These are phyloP conservation scores for Petrocephalus microphthalmus DNA, from an alignment of 2,113 vertebrate genomes.

Conservation along the genomic window DNA sequence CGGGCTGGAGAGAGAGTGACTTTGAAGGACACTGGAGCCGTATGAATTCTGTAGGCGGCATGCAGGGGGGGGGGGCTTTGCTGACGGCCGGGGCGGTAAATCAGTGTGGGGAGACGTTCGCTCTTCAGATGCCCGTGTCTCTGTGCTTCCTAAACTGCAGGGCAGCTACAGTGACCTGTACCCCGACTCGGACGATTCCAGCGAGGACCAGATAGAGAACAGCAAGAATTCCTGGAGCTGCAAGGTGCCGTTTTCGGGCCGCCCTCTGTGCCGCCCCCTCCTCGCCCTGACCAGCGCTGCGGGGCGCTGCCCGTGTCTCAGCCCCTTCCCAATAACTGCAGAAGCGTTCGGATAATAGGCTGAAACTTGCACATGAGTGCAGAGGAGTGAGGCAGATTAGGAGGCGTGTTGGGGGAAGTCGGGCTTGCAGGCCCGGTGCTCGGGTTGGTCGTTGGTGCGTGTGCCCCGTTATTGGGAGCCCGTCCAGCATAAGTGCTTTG, in stretches of 20 bases:
- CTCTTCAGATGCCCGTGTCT: neutral
- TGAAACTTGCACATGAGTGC: neutral
- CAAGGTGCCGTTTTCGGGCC: constrained; percentile 67
- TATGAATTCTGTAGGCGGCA: neutral
- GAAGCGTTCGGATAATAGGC: neutral
- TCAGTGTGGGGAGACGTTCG: neutral
- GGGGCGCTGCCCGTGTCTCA: neutral
- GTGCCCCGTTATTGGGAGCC: neutral
- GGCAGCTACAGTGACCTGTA: constrained; percentile 97
- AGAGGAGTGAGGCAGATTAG: neutral
- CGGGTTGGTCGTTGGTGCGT: neutral
- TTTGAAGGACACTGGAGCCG: neutral
- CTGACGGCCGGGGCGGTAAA: neutral
- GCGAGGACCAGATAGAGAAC: constrained; percentile 97
- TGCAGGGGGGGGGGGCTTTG: neutral
- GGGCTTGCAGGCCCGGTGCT: neutral
- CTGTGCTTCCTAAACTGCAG: constrained; percentile 51
- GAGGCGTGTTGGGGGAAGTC: neutral
- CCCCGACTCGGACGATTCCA: constrained; percentile 96
- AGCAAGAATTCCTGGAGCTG: constrained; percentile 99
- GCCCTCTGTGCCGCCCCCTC: neutral
- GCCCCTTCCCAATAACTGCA: neutral
- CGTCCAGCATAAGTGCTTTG: neutral
- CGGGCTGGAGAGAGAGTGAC: neutral
- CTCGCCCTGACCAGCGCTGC: neutral